Conservation (phyloP, 2,113 vertebrate species). For the Ochotona princeps region DNA sequence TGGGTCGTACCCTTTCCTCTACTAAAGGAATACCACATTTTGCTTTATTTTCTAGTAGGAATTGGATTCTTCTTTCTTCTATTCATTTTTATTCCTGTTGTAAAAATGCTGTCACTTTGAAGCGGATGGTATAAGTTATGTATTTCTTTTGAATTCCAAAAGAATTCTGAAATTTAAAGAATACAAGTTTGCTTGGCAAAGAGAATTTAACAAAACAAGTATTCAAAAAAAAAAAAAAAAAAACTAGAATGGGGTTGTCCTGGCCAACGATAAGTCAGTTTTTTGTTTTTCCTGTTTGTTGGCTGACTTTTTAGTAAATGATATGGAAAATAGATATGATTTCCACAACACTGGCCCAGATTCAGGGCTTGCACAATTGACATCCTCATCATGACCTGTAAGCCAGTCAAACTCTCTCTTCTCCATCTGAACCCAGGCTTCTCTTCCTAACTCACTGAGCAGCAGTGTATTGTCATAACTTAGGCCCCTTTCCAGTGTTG, state of each 20-base stretch:
- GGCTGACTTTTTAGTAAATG: neutral
- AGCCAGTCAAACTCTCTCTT: neutral
- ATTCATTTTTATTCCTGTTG: neutral
- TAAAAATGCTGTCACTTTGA: neutral
- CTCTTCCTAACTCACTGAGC: neutral
- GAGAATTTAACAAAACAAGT: neutral
- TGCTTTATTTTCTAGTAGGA: neutral
- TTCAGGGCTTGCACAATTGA: neutral
- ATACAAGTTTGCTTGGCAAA: neutral
- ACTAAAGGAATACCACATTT: neutral
- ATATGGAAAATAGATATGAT: neutral
- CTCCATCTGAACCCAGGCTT: fast-evolving
- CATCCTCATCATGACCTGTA: neutral
- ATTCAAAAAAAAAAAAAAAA: neutral
- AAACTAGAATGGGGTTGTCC: neutral
- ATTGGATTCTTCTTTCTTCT: neutral
- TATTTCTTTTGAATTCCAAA: neutral
- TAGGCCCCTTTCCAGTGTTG: neutral
- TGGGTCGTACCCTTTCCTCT: neutral
- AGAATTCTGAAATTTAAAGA: neutral
- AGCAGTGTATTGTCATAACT: too few species aligned
- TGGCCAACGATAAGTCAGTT: neutral
- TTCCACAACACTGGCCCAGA: neutral
- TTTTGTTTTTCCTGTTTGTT: neutral
- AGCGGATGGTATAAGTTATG: neutral